Conservation (phyloP, 2,113 vertebrate species). For the Diadophis punctatus region DNA sequence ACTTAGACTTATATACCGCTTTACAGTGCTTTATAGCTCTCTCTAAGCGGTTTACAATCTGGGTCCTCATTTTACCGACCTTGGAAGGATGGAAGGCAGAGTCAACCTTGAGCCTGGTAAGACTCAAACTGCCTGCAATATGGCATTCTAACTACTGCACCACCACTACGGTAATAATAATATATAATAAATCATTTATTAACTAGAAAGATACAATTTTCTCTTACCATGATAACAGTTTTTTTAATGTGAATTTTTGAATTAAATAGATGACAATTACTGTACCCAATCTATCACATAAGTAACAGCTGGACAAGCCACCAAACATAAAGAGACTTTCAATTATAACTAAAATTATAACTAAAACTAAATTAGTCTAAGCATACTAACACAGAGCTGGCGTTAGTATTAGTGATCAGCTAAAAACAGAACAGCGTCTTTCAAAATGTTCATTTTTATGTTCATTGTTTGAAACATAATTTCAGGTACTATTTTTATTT, state of each 20-base stretch:
- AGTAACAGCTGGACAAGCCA: not conserved
- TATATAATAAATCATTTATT: not conserved
- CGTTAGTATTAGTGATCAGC: not conserved
- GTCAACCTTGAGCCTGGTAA: not conserved
- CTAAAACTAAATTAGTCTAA: not conserved
- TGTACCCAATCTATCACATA: not conserved
- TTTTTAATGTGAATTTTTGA: not conserved
- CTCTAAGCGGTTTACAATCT: not conserved
- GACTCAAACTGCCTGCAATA: not conserved
- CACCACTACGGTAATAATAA: not conserved
- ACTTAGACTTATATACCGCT: not conserved
- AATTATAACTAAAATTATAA: no score
- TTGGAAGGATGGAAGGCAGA: not conserved
- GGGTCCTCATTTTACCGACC: not conserved
- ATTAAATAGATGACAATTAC: not conserved
- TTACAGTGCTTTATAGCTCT: not conserved
- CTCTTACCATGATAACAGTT: not conserved
- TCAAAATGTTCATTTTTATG: not conserved
- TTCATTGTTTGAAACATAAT: not conserved
- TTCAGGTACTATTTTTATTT: not conserved
- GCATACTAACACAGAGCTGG: not conserved
- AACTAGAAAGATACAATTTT: not conserved
- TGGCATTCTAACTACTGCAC: not conserved
- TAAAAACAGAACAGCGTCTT: not conserved
- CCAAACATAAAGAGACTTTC: not conserved